phyloP scores from a whole-genome alignment of 2,797 vertebrate species.

The Falco berigora region DNA sequence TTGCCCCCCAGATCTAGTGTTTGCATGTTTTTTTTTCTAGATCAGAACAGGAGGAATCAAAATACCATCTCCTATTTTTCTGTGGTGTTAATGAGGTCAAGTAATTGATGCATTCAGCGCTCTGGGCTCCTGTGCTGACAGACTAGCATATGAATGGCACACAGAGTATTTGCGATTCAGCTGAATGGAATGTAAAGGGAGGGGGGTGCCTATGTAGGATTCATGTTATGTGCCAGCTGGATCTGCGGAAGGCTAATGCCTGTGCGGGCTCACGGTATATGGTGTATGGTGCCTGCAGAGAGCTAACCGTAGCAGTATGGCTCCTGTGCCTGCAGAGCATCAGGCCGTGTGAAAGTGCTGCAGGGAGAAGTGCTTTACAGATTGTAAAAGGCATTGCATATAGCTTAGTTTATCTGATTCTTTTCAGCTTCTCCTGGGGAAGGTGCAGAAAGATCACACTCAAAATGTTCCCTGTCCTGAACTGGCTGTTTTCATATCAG shows the following conservation, averaged over 20 bases:
- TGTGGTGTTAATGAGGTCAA: neutral
- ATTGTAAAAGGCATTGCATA: neutral
- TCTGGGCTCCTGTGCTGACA: neutral
- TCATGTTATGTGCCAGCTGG: neutral
- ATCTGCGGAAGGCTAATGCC: neutral
- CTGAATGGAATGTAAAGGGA: neutral
- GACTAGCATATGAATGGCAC: neutral
- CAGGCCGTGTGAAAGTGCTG: neutral
- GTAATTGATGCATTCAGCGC: neutral
- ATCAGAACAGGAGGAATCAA: neutral
- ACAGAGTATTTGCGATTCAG: neutral
- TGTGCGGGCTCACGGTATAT: neutral
- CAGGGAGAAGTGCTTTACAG: neutral
- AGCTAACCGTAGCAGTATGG: neutral
- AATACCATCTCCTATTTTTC: neutral
- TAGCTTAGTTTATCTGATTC: neutral
- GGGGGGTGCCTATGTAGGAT: neutral
- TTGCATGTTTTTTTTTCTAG: neutral
- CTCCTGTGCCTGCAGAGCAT: neutral
- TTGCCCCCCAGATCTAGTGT: neutral
- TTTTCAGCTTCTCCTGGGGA: slow-evolving; percentile 57
- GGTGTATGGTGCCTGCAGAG: neutral
- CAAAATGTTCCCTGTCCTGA: slow-evolving; percentile 49
- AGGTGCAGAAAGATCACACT: slow-evolving; percentile 34
- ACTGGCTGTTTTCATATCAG: slow-evolving; percentile 51